Conservation (phyloP, 2,797 vertebrate genomes). For the Rhabdophis nuchalis region DNA sequence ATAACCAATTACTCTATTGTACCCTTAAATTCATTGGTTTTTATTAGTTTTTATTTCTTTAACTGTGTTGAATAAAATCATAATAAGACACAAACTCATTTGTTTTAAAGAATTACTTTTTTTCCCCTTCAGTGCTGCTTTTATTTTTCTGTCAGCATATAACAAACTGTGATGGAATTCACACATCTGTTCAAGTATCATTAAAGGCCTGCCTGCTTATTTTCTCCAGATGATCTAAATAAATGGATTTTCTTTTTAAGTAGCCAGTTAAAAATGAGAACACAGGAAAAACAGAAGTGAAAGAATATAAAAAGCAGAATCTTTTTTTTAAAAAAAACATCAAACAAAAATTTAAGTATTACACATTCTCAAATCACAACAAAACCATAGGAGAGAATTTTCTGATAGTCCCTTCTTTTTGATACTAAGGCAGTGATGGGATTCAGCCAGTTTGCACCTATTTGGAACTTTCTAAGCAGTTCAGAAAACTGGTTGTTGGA, state of each 20-base stretch:
- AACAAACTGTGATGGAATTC: constrained; percentile 15
- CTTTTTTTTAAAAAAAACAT: not conserved
- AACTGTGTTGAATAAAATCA: not conserved
- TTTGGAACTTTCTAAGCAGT: too few species aligned
- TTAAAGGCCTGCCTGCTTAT: constrained; percentile 11
- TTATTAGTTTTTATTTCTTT: not conserved
- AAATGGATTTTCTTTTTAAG: not conserved
- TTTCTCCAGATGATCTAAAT: not conserved
- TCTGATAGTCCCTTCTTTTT: constrained; percentile 14
- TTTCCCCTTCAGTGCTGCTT: not conserved
- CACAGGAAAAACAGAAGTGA: not conserved
- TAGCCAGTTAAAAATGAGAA: constrained; percentile 7
- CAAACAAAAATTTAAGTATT: not conserved
- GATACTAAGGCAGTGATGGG: not conserved
- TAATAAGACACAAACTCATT: not conserved
- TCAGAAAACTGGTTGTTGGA: too few species aligned
- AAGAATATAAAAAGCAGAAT: not conserved
- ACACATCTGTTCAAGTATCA: constrained; percentile 20
- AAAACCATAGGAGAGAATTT: not conserved
- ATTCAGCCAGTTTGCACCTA: too few species aligned
- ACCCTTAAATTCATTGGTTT: not conserved
- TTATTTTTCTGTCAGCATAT: constrained; percentile 26
- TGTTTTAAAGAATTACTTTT: not conserved
- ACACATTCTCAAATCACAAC: not conserved
- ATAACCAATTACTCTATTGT: not conserved